These are phyloP conservation scores for Hyperoodon ampullatus DNA, from an alignment of 2,113 vertebrate genomes.

Conservation along the genomic window DNA sequence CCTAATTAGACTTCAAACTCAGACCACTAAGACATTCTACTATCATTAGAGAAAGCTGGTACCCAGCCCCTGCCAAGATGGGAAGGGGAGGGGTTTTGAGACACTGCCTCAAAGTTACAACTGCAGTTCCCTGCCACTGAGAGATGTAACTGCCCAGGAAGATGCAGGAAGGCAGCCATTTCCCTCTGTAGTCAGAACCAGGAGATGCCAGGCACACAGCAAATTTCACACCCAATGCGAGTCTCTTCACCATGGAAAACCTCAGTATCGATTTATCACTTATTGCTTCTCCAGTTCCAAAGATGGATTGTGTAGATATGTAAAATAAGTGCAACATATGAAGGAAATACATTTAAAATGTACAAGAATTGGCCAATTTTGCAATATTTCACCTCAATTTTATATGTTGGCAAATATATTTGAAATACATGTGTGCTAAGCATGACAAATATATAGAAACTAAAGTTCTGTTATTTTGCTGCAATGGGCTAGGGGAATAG, in stretches of 20 bases:
- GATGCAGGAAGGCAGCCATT: neutral
- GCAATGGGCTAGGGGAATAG: conserved; percentile 73
- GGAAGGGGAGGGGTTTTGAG: neutral
- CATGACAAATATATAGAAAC: conserved; percentile 74
- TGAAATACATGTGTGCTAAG: conserved; percentile 73
- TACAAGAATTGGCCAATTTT: conserved; percentile 64
- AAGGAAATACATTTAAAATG: conserved; percentile 65
- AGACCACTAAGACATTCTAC: neutral
- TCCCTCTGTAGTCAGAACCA: neutral
- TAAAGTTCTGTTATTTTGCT: conserved; percentile 75
- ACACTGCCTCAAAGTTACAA: neutral
- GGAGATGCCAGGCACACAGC: neutral
- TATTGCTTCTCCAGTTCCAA: conserved; percentile 51
- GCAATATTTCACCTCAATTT: conserved; percentile 74
- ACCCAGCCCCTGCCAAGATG: neutral
- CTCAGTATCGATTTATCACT: conserved; percentile 21
- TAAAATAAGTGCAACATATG: conserved; percentile 68
- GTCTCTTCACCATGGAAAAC: neutral
- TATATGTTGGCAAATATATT: conserved; percentile 77
- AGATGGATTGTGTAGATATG: conserved; percentile 65
- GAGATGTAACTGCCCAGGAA: neutral
- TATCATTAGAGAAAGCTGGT: neutral
- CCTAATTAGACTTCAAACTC: neutral
- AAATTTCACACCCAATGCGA: rapidly evolving
- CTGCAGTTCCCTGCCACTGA: neutral